These are phyloP conservation scores for Actinemys pallida DNA, from an alignment of 2,113 vertebrate genomes.

Conservation along the genomic window DNA sequence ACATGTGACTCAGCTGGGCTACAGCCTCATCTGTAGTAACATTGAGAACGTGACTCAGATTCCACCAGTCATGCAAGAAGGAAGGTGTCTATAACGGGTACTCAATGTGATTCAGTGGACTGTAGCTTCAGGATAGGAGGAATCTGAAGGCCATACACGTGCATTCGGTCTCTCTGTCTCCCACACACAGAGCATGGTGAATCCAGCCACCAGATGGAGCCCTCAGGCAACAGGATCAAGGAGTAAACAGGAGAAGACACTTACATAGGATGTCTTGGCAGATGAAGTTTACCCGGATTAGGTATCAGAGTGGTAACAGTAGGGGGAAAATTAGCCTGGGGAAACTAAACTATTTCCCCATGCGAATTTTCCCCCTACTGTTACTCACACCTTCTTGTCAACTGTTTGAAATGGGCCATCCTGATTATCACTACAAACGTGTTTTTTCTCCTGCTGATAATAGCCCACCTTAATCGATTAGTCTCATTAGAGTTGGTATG, in stretches of 20 bases:
- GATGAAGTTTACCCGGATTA: not conserved
- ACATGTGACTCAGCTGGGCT: not conserved
- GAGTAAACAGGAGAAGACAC: not conserved
- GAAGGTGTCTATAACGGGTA: not conserved
- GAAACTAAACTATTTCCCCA: too few relatives aligned
- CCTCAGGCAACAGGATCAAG: too few relatives aligned
- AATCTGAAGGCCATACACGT: fast-evolving
- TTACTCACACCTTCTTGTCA: too few relatives aligned
- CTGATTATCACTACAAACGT: too few relatives aligned
- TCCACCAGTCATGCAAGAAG: fast-evolving
- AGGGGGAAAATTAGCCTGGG: too few relatives aligned
- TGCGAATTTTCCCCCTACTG: too few relatives aligned
- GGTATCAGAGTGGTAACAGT: not conserved
- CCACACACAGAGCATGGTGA: not conserved
- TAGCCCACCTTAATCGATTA: too few relatives aligned
- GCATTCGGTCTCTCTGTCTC: too few relatives aligned
- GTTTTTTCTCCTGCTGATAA: too few relatives aligned
- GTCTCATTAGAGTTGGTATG: too few relatives aligned
- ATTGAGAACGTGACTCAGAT: not conserved
- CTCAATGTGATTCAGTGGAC: not conserved
- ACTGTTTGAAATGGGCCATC: too few relatives aligned
- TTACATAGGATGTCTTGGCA: not conserved
- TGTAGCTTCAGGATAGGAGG: not conserved
- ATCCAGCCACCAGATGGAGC: too few relatives aligned
- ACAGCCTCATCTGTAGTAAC: not conserved